Base-by-base conservation (phyloP, 2,888 invertebrate genomes). In the Brassicogethes aeneus region DNA sequence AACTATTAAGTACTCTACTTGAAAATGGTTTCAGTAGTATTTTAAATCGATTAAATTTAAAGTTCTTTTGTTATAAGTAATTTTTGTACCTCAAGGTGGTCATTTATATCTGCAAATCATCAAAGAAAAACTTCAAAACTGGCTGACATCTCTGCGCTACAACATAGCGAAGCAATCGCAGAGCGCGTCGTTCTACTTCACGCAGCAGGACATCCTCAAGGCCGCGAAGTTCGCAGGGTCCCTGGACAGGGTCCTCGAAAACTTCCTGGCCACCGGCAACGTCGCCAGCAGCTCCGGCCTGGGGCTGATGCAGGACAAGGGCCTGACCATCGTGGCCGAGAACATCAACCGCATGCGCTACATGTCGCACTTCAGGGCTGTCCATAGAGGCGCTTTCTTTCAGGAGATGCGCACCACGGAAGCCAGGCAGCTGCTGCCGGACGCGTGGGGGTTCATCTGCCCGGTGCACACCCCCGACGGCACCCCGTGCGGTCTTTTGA, bases 391-490 rank as follows among this genome's bases (percentile, higher is more conserved):
- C 2, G 49, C 56, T 1, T 59, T 59, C 36, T 58, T 58, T 43
- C 80, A 87, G 67, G 84, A 88, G 60, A 94, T 96, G 91, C 78
- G 96, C 43, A 95, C 96, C 2, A 96, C 97, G 0, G 90, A 93
- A 60, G 93, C 90, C 1, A 76, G 99, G 5, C 90, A 94, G 66
- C 71, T 99, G 50, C 71, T 93, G 32, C 96, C 97, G 0, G 99
- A 99, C 70, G 94, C 96, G 30, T 99, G 96, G 96, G 99, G 97
- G 39, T 99, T 97, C 69, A 86, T 99, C 60, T 99, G 99, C 60
- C 97, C 99, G 1, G 97, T 99, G 0, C 96, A 99, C 68, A 97
- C 97, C 0, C 99, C 99, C 32, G 99, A 99, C 70, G 99, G 99
- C 1, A 76, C 91, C 1, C 97, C 97, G 1, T 97, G 97, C 70